Conservation (phyloP, 2,113 vertebrate genomes). For the Antechinus stuartii region DNA sequence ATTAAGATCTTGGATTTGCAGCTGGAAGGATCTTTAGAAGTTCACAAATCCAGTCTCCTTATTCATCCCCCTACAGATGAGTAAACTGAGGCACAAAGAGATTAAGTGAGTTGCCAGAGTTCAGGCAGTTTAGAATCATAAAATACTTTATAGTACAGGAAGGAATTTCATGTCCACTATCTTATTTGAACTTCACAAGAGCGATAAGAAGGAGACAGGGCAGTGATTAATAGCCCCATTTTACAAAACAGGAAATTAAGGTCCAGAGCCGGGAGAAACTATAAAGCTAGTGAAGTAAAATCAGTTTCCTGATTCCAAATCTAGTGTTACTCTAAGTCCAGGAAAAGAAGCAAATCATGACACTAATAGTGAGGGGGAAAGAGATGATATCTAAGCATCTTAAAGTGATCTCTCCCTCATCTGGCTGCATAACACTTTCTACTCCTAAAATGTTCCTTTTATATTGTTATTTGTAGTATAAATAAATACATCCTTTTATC, state of each 20-base stretch:
- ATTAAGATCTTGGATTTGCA: background rate
- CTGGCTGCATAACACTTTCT: background rate
- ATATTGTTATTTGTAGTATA: background rate
- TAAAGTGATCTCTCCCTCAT: background rate
- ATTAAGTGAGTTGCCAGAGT: background rate
- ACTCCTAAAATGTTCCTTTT: background rate
- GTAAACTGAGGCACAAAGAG: background rate
- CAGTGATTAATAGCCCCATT: background rate
- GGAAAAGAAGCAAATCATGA: background rate
- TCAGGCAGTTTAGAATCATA: background rate
- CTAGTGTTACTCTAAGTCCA: background rate
- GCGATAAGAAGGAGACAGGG: background rate
- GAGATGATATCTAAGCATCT: background rate
- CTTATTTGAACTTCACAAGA: background rate
- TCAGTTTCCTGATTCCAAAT: background rate
- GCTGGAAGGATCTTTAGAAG: background rate
- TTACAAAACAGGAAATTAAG: background rate
- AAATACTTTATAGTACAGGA: background rate
- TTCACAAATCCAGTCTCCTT: too few species aligned
- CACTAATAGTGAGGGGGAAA: background rate
- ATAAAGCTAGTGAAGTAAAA: background rate
- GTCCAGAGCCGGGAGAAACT: background rate
- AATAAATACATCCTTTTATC: background rate
- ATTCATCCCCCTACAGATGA: background rate
- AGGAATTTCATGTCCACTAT: background rate